Evolutionary conservation across 2,888 invertebrate genomes (phyloP).

Genomic region (Holacanthella duospinosa): DNA sequence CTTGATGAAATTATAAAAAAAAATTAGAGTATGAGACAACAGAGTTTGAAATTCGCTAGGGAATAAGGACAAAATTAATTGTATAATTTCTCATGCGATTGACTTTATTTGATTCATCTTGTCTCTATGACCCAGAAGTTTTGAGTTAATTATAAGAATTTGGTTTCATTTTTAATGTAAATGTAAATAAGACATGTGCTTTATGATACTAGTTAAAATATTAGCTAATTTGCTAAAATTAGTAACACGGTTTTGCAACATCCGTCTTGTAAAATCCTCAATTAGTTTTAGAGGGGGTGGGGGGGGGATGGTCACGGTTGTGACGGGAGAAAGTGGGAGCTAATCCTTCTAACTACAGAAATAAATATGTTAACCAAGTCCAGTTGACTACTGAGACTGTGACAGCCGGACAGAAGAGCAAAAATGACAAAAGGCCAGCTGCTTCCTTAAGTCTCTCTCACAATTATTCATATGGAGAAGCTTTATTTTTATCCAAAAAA

Average conservation of each 20-base stretch:
- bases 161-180: too few species aligned
- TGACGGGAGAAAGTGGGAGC: not conserved
- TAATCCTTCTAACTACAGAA: not conserved
- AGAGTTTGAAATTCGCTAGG: not conserved
- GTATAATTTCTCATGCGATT: not conserved
- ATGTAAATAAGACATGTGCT: too few species aligned
- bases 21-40: not conserved
- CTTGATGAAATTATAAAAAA: too few species aligned
- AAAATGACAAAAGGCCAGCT: constrained; percentile 2
- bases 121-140: too few species aligned
- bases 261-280: too few species aligned
- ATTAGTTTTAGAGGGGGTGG: too few species aligned
- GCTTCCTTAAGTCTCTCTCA: not conserved
- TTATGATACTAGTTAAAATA: too few species aligned
- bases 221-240: too few species aligned
- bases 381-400: not conserved
- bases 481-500: not conserved
- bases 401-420: constrained; percentile 2
- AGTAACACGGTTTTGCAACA: too few species aligned
- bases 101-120: too few species aligned
- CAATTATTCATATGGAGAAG: not conserved
- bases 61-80: constrained; percentile 2
- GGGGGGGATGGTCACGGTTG: not conserved
- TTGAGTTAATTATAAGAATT: too few species aligned
- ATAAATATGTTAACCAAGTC: not conserved